Evolutionary conservation across 1,140 invertebrate species (phyloP).

Genomic region (Doryteuthis pealeii): DNA sequence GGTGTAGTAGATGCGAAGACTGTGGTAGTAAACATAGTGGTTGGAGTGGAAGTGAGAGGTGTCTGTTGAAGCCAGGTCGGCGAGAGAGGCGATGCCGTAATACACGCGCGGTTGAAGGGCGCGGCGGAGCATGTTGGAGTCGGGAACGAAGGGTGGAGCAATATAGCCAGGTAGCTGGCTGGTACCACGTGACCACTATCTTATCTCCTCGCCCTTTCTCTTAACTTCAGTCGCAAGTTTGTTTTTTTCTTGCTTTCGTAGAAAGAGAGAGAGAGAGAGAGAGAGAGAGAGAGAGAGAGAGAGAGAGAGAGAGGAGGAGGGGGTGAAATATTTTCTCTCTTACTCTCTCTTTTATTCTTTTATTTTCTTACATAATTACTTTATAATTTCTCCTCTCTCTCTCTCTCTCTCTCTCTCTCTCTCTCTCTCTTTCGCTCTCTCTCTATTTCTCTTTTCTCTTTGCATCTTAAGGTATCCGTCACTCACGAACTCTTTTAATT

Average conservation of each 20-base stretch:
- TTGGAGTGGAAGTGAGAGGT: neutral
- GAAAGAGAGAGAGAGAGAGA: neutral
- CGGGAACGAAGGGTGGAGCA: neutral
- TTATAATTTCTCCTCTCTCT: neutral
- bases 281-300: no score
- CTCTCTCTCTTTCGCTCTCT: neutral
- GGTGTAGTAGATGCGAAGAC: neutral
- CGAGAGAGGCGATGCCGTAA: neutral
- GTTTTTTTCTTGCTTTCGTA: neutral
- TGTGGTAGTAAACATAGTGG: neutral
- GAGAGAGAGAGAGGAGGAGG: no score
- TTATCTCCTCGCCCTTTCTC: neutral
- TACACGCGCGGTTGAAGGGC: neutral
- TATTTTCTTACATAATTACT: neutral
- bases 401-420: neutral
- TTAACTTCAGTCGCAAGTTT: neutral
- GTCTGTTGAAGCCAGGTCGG: neutral
- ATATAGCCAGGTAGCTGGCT: neutral
- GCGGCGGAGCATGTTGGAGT: neutral
- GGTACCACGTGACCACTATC: neutral
- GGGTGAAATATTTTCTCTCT: no score
- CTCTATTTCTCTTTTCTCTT: neutral
- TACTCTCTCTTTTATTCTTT: neutral
- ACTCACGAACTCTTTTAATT: neutral
- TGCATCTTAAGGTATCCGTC: neutral